Percentiles rank a stretch among this genome's conserved stretches.
Conservation (phyloP, 2,113 vertebrate genomes). For the Pangasianodon gigas region DNA sequence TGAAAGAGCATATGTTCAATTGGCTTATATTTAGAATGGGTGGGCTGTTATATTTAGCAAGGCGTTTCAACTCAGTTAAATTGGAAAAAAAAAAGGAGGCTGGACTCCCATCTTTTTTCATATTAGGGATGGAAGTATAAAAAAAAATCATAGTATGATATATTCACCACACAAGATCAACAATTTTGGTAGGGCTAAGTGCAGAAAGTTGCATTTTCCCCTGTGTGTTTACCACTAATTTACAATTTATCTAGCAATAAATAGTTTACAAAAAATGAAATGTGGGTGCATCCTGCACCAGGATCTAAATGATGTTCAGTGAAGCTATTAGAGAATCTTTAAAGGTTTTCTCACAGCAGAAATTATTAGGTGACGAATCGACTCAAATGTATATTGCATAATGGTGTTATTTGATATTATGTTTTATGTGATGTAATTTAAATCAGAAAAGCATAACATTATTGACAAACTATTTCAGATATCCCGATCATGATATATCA, state of each 20-base stretch:
- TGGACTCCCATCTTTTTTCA: neutral
- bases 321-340: neutral
- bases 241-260: neutral
- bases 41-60: neutral
- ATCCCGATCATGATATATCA: neutral
- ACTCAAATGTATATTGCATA: neutral
- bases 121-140: neutral
- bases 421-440: neutral
- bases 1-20: conserved; percentile 21
- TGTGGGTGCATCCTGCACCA: neutral
- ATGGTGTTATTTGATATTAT: neutral
- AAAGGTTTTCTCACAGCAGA: neutral
- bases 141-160: neutral
- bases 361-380: neutral
- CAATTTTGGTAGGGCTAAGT: neutral
- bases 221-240: neutral
- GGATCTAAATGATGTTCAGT: neutral
- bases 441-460: neutral
- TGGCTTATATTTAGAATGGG: neutral
- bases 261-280: neutral
- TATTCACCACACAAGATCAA: neutral
- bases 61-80: neutral
- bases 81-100: neutral
- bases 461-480: neutral
- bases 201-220: neutral